Percentiles rank a stretch among this genome's conserved stretches.
phyloP scores from a whole-genome alignment of 2,888 invertebrate species.

The Orthosia gracilis region DNA sequence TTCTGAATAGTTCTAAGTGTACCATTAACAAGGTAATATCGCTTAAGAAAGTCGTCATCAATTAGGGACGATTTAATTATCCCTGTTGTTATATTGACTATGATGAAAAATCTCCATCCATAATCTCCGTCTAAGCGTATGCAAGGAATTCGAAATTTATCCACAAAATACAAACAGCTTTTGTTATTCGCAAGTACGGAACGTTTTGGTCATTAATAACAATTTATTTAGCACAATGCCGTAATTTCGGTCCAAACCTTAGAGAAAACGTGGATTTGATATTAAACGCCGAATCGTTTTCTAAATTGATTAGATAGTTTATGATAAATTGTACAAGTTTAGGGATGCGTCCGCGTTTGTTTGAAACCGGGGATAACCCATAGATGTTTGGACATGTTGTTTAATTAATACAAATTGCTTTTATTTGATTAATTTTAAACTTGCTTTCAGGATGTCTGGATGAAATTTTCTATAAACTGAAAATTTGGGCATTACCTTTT shows the following conservation, averaged over 20 bases:
- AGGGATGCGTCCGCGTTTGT: slow-evolving; percentile 58
- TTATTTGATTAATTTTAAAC: slow-evolving; percentile 15
- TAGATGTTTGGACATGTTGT: slow-evolving; percentile 46
- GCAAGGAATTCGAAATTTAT: slow-evolving; percentile 81
- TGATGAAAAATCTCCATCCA: slow-evolving; percentile 61
- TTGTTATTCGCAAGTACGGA: slow-evolving; percentile 84
- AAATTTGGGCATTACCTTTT: not conserved
- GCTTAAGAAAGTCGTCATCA: slow-evolving; percentile 21
- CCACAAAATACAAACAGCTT: slow-evolving; percentile 82
- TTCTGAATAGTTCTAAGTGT: slow-evolving; percentile 33
- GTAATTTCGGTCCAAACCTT: slow-evolving; percentile 87
- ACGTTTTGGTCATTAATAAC: slow-evolving; percentile 90
- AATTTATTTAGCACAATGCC: slow-evolving; percentile 90
- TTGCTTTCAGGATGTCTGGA: slow-evolving; percentile 3
- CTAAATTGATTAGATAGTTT: slow-evolving; percentile 89
- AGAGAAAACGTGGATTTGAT: slow-evolving; percentile 88
- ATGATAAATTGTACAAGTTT: slow-evolving; percentile 84
- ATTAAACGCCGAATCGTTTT: slow-evolving; percentile 85
- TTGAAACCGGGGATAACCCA: slow-evolving; percentile 40
- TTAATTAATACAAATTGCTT: slow-evolving; percentile 42
- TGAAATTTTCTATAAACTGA: not conserved
- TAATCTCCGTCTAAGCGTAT: slow-evolving; percentile 70
- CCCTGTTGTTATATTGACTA: slow-evolving; percentile 58
- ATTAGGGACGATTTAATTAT: slow-evolving; percentile 55
- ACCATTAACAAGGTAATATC: slow-evolving; percentile 26